These are phyloP conservation scores for Kryphioiulus occultus DNA, from an alignment of 2,888 invertebrate species.

Conservation along the genomic window DNA sequence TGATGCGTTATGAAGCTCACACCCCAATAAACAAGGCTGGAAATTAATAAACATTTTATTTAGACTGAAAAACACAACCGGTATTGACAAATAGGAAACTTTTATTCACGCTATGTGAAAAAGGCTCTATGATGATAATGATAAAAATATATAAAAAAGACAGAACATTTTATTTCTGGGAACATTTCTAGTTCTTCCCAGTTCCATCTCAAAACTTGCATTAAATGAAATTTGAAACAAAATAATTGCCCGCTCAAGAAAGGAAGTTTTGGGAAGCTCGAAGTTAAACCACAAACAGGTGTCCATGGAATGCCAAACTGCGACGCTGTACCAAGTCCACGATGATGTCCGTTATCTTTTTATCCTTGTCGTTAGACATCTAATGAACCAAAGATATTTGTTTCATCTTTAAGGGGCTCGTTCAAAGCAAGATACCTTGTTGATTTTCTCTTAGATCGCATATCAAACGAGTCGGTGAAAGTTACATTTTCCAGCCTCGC, in stretches of 20 bases:
- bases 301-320: slow-evolving; percentile 49
- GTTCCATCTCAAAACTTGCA: not conserved
- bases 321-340: slow-evolving; percentile 45
- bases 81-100: not conserved
- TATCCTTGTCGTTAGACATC: slow-evolving; percentile 41
- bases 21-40: not conserved
- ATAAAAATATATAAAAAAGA: not conserved
- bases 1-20: not conserved
- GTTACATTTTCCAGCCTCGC: not conserved
- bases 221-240: no score
- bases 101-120: not conserved
- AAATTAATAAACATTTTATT: not conserved
- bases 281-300: slow-evolving; percentile 50
- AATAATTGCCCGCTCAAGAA: not conserved
- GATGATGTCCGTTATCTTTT: slow-evolving; percentile 48
- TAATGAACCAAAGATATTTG: slow-evolving; percentile 10
- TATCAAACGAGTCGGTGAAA: slow-evolving; percentile 18
- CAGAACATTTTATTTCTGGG: not conserved
- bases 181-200: not conserved
- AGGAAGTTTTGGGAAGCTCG: not conserved
- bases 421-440: not conserved
- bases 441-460: slow-evolving; percentile 2
- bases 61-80: not conserved
- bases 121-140: not conserved
- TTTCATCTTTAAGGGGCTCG: not conserved